Evolutionary conservation across 2,888 invertebrate genomes (phyloP).

Genomic region (Drosophila seclusa): DNA sequence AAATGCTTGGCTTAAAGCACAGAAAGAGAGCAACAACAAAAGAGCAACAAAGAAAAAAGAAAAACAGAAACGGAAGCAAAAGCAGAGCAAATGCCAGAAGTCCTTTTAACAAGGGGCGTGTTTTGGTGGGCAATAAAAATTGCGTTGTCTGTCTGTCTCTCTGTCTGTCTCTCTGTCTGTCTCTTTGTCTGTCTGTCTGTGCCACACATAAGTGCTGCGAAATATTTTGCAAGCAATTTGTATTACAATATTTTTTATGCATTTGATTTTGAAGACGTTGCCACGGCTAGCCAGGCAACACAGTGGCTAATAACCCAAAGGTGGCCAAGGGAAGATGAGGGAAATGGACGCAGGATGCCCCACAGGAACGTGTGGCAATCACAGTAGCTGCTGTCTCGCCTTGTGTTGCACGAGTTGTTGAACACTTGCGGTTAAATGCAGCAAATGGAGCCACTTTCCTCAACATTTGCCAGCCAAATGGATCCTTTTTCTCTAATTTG

Average conservation of each 20-base stretch:
- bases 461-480: neutral
- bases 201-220: constrained; percentile 34
- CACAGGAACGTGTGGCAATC: constrained; percentile 29
- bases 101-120: constrained; percentile 17
- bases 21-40: constrained; percentile 2
- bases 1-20: constrained; percentile 54
- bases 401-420: constrained; percentile 49
- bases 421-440: constrained; percentile 28
- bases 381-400: constrained; percentile 17
- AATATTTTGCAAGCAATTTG: constrained; percentile 58
- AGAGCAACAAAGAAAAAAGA: neutral
- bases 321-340: neutral
- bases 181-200: constrained; percentile 1
- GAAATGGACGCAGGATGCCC: constrained; percentile 7
- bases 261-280: constrained; percentile 54
- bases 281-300: constrained; percentile 39
- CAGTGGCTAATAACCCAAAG: constrained; percentile 45
- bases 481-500: neutral
- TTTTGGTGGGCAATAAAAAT: constrained; percentile 63
- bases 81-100: constrained; percentile 21
- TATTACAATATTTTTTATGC: constrained; percentile 62
- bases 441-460: constrained; percentile 39
- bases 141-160: constrained; percentile 39
- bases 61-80: constrained; percentile 27
- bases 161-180: neutral